phyloP scores from a whole-genome alignment of 2,113 vertebrate species.

The Chunga burmeisteri region DNA sequence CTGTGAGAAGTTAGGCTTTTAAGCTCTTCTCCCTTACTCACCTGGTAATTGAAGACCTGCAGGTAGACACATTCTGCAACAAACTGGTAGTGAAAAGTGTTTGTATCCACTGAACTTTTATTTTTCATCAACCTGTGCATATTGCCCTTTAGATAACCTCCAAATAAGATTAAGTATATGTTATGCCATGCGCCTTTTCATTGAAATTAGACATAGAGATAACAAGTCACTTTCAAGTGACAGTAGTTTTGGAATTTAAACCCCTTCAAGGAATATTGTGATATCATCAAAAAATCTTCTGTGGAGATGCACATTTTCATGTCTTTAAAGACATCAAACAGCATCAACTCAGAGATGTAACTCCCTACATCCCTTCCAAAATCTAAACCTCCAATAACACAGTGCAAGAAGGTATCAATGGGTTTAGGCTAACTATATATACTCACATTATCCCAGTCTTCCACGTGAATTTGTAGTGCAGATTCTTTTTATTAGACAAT shows the following conservation, averaged over 20 bases:
- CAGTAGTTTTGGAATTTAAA: neutral
- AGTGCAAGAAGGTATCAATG: fast-evolving
- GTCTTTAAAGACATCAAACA: neutral
- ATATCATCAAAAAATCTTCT: neutral
- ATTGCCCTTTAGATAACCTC: neutral
- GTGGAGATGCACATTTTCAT: neutral
- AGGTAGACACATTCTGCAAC: neutral
- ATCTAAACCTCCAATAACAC: neutral
- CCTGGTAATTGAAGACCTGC: neutral
- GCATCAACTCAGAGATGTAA: neutral
- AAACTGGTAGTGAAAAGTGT: neutral
- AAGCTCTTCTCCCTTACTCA: neutral
- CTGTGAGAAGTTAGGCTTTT: neutral
- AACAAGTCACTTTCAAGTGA: neutral
- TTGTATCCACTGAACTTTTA: neutral
- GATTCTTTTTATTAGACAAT: neutral
- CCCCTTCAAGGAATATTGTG: neutral
- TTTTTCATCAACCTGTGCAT: neutral
- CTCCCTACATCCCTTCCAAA: neutral
- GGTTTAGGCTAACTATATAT: neutral
- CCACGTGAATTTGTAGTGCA: neutral
- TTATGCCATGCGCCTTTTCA: neutral
- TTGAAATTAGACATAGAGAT: neutral
- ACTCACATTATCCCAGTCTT: neutral
- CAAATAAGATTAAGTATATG: neutral